Base-by-base conservation (phyloP, 2,113 vertebrate genomes). In the Mobula hypostoma region DNA sequence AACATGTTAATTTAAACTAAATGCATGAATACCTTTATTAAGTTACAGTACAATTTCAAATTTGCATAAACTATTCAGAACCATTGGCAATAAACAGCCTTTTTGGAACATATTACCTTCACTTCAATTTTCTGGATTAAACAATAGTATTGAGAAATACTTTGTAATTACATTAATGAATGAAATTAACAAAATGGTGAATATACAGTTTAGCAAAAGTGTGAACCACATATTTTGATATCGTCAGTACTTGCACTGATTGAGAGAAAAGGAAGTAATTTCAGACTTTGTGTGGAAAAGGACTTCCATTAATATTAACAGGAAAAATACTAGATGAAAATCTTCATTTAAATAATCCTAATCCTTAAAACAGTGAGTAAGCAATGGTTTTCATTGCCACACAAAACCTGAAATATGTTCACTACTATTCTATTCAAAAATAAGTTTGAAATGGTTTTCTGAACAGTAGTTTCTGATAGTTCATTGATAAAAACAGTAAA, bases 361-460 rank as follows among this genome's bases (percentile, higher is more conserved):
- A 32, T 90, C 4, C 40, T 83, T 29, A 66, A 90, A 90, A 90
- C n/a, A 90, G 29, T 63, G 61, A 90, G 58, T 66, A 90, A 90
- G 27, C 48, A 90, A 66, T 63, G 17, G 14, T 68, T 68, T 68
- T 21, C 66, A 14, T 91, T 70, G 66, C 27, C n/a, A 63, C 7
- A 21, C 36, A 36, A 82, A 61, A 61, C 66, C 61, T 68, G 14
- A 68, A 68, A 7, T 19, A 32, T 29, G 27, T 61, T 63, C 27
- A 29, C 83, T 87, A 29, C 56, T 85, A 63, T 24, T 88, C 85
- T 66, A 15, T 63, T 88, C 24, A 61, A 88, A 88, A 24, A 90
- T 90, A 90, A 68, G 61, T 36, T 90, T 36, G 5, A n/a, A 29
- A 90, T 11, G 11, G 58, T 90, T 90, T 90, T 90, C 58, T 68